Percentiles rank a stretch among this genome's conserved stretches.
These are phyloP conservation scores for Latrodectus hesperus DNA, from an alignment of 2,888 invertebrate species.

Conservation along the genomic window DNA sequence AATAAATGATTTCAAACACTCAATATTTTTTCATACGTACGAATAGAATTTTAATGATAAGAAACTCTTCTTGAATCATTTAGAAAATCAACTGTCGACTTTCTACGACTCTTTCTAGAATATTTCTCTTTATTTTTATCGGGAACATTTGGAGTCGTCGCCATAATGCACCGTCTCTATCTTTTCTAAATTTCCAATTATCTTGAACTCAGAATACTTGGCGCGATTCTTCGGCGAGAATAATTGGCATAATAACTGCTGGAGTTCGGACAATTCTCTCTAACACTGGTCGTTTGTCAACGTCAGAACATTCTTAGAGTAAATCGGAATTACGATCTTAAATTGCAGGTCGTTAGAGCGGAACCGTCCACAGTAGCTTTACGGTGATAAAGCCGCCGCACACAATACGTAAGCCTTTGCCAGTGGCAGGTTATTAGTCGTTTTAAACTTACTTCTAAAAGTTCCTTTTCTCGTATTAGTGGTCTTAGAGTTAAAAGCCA, in stretches of 20 bases:
- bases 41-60: too few relatives aligned
- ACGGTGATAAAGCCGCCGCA: conserved; percentile 28
- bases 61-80: too few relatives aligned
- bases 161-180: neutral
- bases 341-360: conserved; percentile 34
- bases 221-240: conserved; percentile 14
- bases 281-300: conserved; percentile 48
- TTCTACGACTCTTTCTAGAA: too few relatives aligned
- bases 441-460: neutral
- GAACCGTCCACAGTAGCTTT: conserved; percentile 5
- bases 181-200: conserved; percentile 16
- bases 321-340: conserved; percentile 50
- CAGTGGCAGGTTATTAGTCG: conserved; percentile 28
- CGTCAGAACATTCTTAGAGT: conserved; percentile 38
- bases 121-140: neutral
- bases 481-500: conserved; percentile 12
- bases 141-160: neutral
- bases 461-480: conserved; percentile 34
- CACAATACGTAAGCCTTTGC: conserved; percentile 24
- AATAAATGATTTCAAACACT: too few relatives aligned
- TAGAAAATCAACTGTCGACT: too few relatives aligned
- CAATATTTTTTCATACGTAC: too few relatives aligned
- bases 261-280: conserved; percentile 44
- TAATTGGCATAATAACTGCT: conserved; percentile 44
- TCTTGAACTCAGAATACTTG: conserved; percentile 3